Base-by-base conservation (phyloP, 2,797 vertebrate genomes). In the Euphonia xanthogaster region DNA sequence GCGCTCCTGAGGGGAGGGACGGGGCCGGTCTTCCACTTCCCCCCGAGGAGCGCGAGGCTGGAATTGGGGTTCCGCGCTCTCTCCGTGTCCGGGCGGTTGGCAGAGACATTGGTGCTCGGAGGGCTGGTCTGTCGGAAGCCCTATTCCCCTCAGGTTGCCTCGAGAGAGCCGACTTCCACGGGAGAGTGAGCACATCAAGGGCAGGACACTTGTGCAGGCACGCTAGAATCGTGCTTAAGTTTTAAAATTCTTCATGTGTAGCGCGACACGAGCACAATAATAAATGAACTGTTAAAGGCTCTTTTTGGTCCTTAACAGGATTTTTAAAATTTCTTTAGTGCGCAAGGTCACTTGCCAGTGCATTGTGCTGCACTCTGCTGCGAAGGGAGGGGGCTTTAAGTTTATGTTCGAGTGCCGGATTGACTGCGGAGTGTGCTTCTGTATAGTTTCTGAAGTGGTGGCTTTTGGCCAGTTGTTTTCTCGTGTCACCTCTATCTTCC, bases 51-150 rank as follows among this genome's bases (percentile, higher is more conserved):
- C 14, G 25, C 17, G 35, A 39, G 57, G 12, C 25, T 58, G 35
- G 35, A 12, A 1, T 8, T 58, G 25, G 25, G 1, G 24, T 23
- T 30, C 14, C 4, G 20, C 23, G 3, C 5, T 57, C 19, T 0
- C n/a, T 7, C 17, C 6, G 13, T 15, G 6, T 11, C 4, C 19
- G 5, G 13, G 27, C 7, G 28, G 65, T 3, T 20, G 39, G 10
- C 51, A 1, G 10, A 2, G 18, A 1, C 19, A 0, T 9, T 21
- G 5, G 1, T 23, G 37, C 27, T 10, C 11, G 9, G 45, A 16
- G 31, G 9, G 16, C 7, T 12, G 14, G 2, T 4, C 7, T 35
- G 6, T 2, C 1, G 28, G 48, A 19, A 47, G 15, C 11, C 33
- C 25, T 3, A 8, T 25, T n/a, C 17, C 24, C 51, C 30, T 51